phyloP scores from a whole-genome alignment of 2,888 invertebrate genomes.

The Arctia plantaginis region DNA sequence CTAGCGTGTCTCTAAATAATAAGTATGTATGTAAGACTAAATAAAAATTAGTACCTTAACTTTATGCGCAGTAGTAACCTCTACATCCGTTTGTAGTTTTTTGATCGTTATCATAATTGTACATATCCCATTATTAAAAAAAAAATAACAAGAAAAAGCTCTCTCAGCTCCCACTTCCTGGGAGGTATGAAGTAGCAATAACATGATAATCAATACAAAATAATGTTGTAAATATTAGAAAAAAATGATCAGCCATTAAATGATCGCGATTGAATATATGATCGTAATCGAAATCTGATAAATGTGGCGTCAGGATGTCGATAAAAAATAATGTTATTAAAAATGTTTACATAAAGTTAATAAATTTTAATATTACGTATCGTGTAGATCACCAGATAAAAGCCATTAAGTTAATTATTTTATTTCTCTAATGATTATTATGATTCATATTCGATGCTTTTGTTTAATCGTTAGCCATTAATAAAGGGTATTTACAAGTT shows the following conservation, averaged over 20 bases:
- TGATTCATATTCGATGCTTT: not conserved
- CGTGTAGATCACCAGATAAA: conserved; percentile 9
- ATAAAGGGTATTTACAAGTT: not conserved
- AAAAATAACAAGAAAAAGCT: not conserved
- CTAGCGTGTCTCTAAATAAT: not conserved
- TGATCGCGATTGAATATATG: conserved; percentile 4
- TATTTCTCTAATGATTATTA: conserved; percentile 1
- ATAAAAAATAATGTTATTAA: conserved; percentile 14
- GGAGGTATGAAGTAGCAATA: not conserved
- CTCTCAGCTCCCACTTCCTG: not conserved
- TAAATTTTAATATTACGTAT: not conserved
- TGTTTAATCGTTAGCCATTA: conserved; percentile 1
- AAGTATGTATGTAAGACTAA: not conserved
- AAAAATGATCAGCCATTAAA: conserved; percentile 11
- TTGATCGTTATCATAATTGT: not conserved
- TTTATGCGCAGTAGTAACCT: not conserved
- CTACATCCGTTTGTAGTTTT: conserved; percentile 1
- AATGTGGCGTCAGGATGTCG: conserved; percentile 10
- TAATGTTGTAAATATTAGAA: conserved; percentile 6
- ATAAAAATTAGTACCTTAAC: not conserved
- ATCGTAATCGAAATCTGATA: conserved; percentile 7
- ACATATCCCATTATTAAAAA: not conserved
- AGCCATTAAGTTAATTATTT: conserved; percentile 5
- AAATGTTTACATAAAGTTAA: conserved; percentile 9
- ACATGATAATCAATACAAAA: not conserved